These are phyloP conservation scores for Choristoneura fumiferana DNA, from an alignment of 1,140 invertebrate species.

Conservation along the genomic window DNA sequence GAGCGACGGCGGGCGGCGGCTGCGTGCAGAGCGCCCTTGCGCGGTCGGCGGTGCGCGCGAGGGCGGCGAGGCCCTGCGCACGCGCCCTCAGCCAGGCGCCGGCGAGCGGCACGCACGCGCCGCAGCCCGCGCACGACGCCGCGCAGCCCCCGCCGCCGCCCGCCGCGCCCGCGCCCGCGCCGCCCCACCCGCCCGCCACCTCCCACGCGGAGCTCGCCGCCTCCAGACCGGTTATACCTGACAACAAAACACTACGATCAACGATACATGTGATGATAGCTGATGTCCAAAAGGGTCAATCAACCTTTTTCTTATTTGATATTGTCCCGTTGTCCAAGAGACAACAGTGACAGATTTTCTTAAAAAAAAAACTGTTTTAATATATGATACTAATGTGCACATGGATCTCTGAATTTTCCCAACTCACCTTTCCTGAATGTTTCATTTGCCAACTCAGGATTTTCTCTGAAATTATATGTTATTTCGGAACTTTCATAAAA, in stretches of 20 bases:
- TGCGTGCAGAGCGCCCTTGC: constrained; percentile 92
- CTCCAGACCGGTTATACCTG: constrained; percentile 49
- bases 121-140: constrained; percentile 72
- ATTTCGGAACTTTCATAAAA: no score
- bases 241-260: constrained; percentile 5
- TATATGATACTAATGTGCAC: no score
- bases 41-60: constrained; percentile 86
- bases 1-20: constrained; percentile 84
- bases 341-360: no score
- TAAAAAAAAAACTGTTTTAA: no score
- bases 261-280: no score
- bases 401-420: no score
- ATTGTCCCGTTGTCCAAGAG: no score
- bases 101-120: constrained; percentile 63
- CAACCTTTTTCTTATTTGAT: no score
- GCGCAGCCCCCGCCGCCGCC: constrained; percentile 85
- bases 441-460: no score
- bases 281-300: no score
- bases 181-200: constrained; percentile 81
- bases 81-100: constrained; percentile 89
- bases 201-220: constrained; percentile 44
- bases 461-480: no score
- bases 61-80: constrained; percentile 87
- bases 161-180: constrained; percentile 87
- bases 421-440: no score